Percentiles rank a stretch among this genome's conserved stretches.
phyloP scores from a whole-genome alignment of 2,113 vertebrate species.

The Corythornis cristatus region DNA sequence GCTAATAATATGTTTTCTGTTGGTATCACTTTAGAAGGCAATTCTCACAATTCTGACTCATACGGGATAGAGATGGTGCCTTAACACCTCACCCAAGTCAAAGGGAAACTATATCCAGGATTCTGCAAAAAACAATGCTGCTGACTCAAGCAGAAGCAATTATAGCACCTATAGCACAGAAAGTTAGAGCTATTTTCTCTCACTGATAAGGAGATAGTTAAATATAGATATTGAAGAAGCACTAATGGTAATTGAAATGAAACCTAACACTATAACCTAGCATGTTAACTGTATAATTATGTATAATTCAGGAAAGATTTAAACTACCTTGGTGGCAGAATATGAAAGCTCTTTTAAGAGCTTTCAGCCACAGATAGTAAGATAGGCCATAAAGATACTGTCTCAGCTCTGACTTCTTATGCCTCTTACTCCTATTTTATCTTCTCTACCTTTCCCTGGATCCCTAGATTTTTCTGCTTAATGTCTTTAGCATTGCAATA shows the following conservation, averaged over 20 bases:
- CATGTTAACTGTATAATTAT: background rate
- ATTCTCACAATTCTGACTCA: background rate
- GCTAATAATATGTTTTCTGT: background rate
- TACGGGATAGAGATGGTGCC: background rate
- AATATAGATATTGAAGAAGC: background rate
- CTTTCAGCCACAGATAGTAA: background rate
- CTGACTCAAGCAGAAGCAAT: background rate
- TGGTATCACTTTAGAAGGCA: background rate
- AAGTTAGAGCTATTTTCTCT: background rate
- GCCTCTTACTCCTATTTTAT: background rate
- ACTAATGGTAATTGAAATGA: background rate
- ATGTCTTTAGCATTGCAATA: background rate
- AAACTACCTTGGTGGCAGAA: background rate
- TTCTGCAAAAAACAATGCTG: background rate
- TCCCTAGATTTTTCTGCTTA: background rate
- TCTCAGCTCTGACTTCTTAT: background rate
- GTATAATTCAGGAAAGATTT: background rate
- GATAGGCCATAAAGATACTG: background rate
- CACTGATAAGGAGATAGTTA: background rate
- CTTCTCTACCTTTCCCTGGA: background rate
- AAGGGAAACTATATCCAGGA: background rate
- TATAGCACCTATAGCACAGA: background rate
- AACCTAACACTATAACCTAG: background rate
- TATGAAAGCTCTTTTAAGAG: background rate
- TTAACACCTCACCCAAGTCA: background rate